A percentile compares a stretch with the other conserved stretches of the same genome.
These are phyloP conservation scores for Ariopsis seemanni DNA, from an alignment of 2,113 vertebrate species.

Conservation along the genomic window DNA sequence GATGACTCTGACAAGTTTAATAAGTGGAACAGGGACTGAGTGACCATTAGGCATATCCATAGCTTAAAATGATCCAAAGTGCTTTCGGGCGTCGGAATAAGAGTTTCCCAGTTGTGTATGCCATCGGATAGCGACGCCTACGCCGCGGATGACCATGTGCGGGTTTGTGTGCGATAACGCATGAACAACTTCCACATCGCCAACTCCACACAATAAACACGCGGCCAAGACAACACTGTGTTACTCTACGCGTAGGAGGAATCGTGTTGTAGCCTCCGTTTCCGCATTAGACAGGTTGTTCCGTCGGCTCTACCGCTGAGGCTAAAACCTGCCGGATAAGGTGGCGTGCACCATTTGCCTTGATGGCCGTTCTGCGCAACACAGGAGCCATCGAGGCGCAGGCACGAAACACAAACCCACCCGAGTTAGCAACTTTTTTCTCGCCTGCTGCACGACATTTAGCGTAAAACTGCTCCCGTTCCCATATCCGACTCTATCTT, in stretches of 20 bases:
- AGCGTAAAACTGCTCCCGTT: conserved; percentile 64
- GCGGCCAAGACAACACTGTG: background rate
- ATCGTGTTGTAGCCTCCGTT: background rate
- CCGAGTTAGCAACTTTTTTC: conserved; percentile 36
- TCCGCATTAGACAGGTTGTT: conserved; percentile 3
- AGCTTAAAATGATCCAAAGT: background rate
- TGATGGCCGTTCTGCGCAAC: conserved; percentile 49
- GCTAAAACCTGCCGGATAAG: conserved; percentile 47
- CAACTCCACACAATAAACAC: conserved; percentile 42
- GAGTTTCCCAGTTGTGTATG: conserved; percentile 12
- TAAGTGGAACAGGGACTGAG: background rate
- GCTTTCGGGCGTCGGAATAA: background rate
- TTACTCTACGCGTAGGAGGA: background rate
- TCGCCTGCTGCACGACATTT: conserved; percentile 8
- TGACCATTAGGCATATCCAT: background rate
- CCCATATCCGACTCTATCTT: conserved; percentile 71
- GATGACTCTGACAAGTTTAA: background rate
- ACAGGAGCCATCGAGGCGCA: conserved; percentile 45
- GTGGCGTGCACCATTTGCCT: conserved; percentile 37
- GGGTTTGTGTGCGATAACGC: conserved; percentile 47
- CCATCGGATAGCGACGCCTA: conserved; percentile 39
- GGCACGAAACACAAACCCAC: conserved; percentile 27
- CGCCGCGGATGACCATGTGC: conserved; percentile 40
- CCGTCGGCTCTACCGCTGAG: background rate
- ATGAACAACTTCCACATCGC: conserved; percentile 40